Evolutionary conservation across 1,140 invertebrate species (phyloP).

Genomic region (Leptinotarsa texana): DNA sequence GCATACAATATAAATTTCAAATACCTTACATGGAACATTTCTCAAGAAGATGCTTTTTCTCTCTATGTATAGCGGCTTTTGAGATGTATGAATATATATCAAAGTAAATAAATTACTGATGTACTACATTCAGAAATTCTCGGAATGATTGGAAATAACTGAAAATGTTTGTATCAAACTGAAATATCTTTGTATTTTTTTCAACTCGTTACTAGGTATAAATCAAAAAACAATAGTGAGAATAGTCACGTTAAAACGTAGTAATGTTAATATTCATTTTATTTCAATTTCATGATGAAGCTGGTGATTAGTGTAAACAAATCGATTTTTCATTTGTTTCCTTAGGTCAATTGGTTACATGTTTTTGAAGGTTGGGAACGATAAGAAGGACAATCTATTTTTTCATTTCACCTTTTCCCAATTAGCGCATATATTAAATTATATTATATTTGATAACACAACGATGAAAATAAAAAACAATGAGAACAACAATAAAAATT

Average conservation of each 20-base stretch:
- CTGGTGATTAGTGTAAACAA: too few species aligned
- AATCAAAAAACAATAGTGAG: not conserved
- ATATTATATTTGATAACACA: too few species aligned
- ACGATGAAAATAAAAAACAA: too few species aligned
- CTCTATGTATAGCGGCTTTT: not conserved
- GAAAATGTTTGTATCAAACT: not conserved
- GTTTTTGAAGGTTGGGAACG: too few species aligned
- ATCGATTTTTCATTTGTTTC: too few species aligned
- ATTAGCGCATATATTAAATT: too few species aligned
- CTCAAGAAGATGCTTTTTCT: not conserved
- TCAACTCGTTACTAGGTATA: not conserved
- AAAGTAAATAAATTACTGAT: not conserved
- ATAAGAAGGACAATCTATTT: too few species aligned
- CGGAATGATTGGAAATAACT: not conserved
- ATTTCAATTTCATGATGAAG: too few species aligned
- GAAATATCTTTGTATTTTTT: not conserved
- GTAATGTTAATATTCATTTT: too few species aligned
- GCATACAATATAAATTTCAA: slow-evolving; percentile 6
- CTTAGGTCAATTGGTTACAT: too few species aligned
- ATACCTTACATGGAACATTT: not conserved
- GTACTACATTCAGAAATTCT: not conserved
- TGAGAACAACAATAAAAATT: too few species aligned
- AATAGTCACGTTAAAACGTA: not conserved
- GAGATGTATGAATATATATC: not conserved
- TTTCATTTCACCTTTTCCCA: too few species aligned